A percentile compares a stretch with the other conserved stretches of the same genome.
phyloP scores from a whole-genome alignment of 2,797 vertebrate genomes.

The Neosilurus hyrtlii region DNA sequence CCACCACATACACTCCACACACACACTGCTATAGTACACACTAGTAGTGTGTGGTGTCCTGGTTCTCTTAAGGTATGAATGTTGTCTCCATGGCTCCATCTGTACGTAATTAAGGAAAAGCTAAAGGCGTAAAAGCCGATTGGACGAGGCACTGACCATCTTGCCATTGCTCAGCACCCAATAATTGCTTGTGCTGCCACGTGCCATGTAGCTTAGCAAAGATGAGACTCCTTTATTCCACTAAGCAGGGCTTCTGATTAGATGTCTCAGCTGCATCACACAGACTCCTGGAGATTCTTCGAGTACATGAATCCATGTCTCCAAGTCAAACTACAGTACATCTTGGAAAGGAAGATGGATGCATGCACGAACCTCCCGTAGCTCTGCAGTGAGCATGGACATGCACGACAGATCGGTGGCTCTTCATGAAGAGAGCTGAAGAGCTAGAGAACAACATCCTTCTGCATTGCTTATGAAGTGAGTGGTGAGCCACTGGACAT shows the following conservation, averaged over 20 bases:
- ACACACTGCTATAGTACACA: background rate
- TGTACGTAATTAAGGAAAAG: background rate
- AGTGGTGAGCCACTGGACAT: background rate
- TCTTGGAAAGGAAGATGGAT: conserved; percentile 3
- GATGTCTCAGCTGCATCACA: background rate
- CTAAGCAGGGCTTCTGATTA: background rate
- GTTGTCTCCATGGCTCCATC: background rate
- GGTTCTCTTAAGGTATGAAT: background rate
- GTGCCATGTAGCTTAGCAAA: background rate
- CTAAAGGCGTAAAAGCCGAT: background rate
- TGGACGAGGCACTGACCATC: background rate
- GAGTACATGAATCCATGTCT: background rate
- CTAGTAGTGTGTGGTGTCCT: background rate
- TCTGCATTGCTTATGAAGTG: background rate
- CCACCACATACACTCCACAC: conserved; percentile 20
- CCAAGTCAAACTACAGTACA: too few relatives aligned
- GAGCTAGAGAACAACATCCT: conserved; percentile 16
- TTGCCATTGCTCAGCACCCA: too few relatives aligned
- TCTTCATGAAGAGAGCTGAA: background rate
- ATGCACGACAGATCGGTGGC: conserved; percentile 6
- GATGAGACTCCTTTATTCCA: background rate
- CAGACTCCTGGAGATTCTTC: too few relatives aligned
- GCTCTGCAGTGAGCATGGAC: conserved; percentile 21
- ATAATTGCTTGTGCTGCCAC: background rate
- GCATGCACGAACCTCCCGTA: conserved; percentile 2